Evolutionary conservation across 2,113 vertebrate species (phyloP), one percentile per base, ranked within the genome.

Genomic region (Microtus montanus): DNA sequence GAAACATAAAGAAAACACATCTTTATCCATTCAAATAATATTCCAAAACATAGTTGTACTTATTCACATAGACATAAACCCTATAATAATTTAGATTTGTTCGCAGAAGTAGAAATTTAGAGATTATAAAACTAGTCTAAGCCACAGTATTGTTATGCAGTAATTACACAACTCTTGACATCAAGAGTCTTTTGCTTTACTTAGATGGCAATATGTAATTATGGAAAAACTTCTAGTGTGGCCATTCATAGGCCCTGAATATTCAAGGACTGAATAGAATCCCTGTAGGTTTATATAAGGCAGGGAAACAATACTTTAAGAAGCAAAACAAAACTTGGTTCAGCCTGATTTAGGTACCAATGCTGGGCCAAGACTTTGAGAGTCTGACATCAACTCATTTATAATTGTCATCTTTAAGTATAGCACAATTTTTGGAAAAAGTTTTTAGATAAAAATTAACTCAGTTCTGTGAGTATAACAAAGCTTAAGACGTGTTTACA

Each of bases 51-150:
- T 30, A 35, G 5, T 38, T 68, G 5, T 15, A 85, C 95, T 80
- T 30, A 77, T 66, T 83, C 52, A 38, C 47, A 74, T 38, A 41
- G 87, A 95, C 84, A 85, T 47, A 87, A 93, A 91, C 30, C 4
- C 41, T 93, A n/a, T 66, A 70, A 9, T 12, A 33, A 38, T 85
- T 89, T 82, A 52, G n/a, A 74, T 77, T 64, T 85, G 47, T 14
- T 73, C 64, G 73, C 17, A 74, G 22, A 61, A 73, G 15, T 75
- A 74, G 15, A 77, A 82, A 30, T 63, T 4, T 73, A 91, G 61
- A 77, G 33, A 75, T 7, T 49, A 35, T 20, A 52, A 58, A n/a
- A 35, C 5, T 63, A 26, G 79, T 19, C 38, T 0, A 14, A 7
- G 54, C 71, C 30, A 26, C 3, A 52, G 44, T 41, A 35, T 3